These are phyloP conservation scores for Bos javanicus DNA, from an alignment of 2,113 vertebrate genomes.

Conservation along the genomic window DNA sequence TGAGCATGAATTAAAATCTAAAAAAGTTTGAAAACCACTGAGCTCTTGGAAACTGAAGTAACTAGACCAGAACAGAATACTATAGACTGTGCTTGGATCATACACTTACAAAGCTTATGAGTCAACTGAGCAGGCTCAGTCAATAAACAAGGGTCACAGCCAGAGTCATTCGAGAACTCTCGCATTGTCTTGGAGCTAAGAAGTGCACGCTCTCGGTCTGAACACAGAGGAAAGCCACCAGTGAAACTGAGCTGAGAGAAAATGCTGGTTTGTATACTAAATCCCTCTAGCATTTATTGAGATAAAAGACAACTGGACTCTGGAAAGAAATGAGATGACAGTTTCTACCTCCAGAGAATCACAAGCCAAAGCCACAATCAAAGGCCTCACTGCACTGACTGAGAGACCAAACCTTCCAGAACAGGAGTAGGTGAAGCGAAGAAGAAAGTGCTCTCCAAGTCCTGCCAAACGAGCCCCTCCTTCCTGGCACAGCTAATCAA, in stretches of 20 bases:
- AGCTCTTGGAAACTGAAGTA: not conserved
- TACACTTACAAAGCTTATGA: not conserved
- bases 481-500: not conserved
- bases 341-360: not conserved
- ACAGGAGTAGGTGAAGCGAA: not conserved
- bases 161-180: not conserved
- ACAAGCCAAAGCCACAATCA: not conserved
- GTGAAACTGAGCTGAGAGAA: not conserved
- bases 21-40: not conserved
- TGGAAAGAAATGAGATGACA: constrained; percentile 9
- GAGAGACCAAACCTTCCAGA: not conserved
- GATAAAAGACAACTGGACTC: not conserved
- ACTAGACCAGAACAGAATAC: not conserved
- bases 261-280: not conserved
- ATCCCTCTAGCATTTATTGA: not conserved
- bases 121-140: not conserved
- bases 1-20: constrained; percentile 2
- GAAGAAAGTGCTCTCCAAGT: not conserved
- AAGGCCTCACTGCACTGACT: not conserved
- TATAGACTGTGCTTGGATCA: not conserved
- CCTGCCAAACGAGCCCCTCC: not conserved
- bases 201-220: not conserved
- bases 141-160: not conserved
- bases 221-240: not conserved
- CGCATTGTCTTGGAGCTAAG: not conserved